Conservation (phyloP, 2,888 invertebrate species). For the Entomobrya proxima region DNA sequence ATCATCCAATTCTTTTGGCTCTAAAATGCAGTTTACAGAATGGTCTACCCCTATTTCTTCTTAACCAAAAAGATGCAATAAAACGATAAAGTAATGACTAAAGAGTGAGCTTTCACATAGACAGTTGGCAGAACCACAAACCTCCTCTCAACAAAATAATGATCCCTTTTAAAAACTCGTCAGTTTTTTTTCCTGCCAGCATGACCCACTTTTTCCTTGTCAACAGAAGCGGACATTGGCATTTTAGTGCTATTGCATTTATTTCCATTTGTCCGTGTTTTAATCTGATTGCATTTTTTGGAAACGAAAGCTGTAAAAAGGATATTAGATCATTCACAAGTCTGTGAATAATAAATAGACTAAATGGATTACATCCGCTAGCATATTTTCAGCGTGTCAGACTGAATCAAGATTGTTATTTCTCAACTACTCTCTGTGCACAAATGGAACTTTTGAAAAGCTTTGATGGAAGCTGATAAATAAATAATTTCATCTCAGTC, state of each 20-base stretch:
- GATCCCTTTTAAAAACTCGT: conserved; percentile 2
- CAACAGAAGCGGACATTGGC: not conserved
- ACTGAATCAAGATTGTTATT: not conserved
- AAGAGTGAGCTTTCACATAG: not conserved
- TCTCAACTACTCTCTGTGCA: not conserved
- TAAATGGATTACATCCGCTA: not conserved
- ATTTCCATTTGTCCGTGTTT: not conserved
- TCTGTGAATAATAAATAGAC: not conserved
- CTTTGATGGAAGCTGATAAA: not conserved
- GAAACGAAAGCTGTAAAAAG: not conserved
- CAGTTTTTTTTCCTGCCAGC: not conserved
- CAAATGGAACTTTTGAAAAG: not conserved
- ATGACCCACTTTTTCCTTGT: conserved; percentile 9
- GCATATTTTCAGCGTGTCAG: not conserved
- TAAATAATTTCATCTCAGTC: not conserved
- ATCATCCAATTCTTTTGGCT: not conserved
- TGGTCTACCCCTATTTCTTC: not conserved
- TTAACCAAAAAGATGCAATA: not conserved
- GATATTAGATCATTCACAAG: not conserved
- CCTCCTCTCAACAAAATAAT: not conserved
- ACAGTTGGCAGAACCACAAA: conserved; percentile 11
- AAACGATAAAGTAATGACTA: conserved; percentile 8
- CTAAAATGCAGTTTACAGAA: not conserved
- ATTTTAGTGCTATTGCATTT: not conserved
- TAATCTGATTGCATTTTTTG: not conserved